Evolutionary conservation across 2,888 invertebrate genomes (phyloP), one percentile per base, ranked within the genome.

Genomic region (Oscheius sp.): DNA sequence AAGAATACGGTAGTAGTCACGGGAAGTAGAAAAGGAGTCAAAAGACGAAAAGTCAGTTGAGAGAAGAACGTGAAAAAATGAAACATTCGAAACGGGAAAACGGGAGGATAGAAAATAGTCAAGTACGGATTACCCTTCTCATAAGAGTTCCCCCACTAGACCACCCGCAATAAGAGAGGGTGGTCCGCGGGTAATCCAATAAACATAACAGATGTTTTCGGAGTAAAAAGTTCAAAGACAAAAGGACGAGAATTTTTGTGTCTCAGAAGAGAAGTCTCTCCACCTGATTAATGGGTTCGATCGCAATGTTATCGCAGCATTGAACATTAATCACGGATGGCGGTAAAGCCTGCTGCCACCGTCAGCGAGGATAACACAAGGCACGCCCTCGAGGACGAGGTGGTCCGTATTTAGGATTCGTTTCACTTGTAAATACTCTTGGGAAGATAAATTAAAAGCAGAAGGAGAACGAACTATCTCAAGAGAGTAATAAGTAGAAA

Each of bases 261-360:
- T 54, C 51, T 30, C 30, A 51, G 22, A 32, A 51, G 51, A 51
- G 51, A 51, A 32, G 28, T 30, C 30, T 47, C 47, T 20, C 3
- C n/a, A 9, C 6, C 36, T 17, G 62, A 62, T 62, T n/a, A 62
- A 62, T 62, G 45, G 24, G 33, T 30, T 26, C 30, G 47, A 62
- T 62, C 62, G 30, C 62, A 49, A 62, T 62, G 62, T 62, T 62
- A 62, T 62, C 62, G 49, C 62, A 62, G 49, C 20, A 47, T 62
- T 62, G 6, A n/a, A 62, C 62, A 62, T 62, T 62, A 62, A 62
- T 62, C 62, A 62, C 57, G 41, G 41, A 59, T 24, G 22, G 59
- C 26, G 59, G 59, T 44, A 59, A 57, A 24, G 30, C 33, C 57
- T 32, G 33, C 54, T 54, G 47, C 47, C 47, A 6, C 22, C 22